Conservation (phyloP, 1,140 invertebrate species). For the Gerris buenoi region DNA sequence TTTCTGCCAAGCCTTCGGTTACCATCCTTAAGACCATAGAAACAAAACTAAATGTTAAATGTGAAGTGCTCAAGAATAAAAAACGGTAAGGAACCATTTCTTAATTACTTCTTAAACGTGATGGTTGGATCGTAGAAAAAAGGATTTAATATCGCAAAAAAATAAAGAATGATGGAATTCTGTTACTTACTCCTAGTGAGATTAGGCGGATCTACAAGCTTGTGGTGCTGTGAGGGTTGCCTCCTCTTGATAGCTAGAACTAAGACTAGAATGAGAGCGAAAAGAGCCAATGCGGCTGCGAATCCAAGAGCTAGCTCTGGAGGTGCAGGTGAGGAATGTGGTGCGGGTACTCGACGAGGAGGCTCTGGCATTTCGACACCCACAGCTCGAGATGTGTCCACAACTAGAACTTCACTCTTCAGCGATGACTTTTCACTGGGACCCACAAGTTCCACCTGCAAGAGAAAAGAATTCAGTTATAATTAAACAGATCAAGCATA, state of each 20-base stretch:
- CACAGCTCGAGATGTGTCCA: not conserved
- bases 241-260: not conserved
- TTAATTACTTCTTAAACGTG: not conserved
- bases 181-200: not conserved
- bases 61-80: not conserved
- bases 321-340: not conserved
- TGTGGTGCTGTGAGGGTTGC: not conserved
- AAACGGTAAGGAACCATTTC: not conserved
- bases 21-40: not conserved
- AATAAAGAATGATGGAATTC: not conserved
- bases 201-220: not conserved
- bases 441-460: not conserved
- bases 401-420: not conserved
- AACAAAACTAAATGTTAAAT: not conserved
- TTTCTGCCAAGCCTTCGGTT: not conserved
- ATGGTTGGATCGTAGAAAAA: not conserved
- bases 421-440: not conserved
- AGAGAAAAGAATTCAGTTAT: too few relatives aligned
- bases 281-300: not conserved
- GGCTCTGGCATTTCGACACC: not conserved
- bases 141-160: not conserved
- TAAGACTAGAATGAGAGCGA: not conserved
- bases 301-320: not conserved
- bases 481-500: too few relatives aligned
- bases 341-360: not conserved